phyloP scores from a whole-genome alignment of 2,888 invertebrate species.

The Pterobdella sp. region DNA sequence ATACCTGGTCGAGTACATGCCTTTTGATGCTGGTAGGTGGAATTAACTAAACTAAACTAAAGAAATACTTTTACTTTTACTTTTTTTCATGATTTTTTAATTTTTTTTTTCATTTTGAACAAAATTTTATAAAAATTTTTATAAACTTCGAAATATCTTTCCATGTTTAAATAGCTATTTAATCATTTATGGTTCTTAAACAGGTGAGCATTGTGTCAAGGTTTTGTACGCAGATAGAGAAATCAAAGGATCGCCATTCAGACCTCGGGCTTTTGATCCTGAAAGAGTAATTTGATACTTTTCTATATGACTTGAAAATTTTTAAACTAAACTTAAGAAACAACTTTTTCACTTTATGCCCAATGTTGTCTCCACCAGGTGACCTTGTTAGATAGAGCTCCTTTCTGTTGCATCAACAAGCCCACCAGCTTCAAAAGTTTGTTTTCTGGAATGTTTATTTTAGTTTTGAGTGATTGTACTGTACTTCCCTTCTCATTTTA shows the following conservation, averaged over 20 bases:
- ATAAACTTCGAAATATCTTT: neutral
- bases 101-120: neutral
- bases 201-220: slow-evolving; percentile 35
- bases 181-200: neutral
- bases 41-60: neutral
- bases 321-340: slow-evolving; percentile 33
- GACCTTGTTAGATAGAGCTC: slow-evolving; percentile 10
- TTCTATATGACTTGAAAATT: slow-evolving; percentile 32
- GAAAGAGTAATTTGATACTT: slow-evolving; percentile 59
- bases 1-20: slow-evolving; percentile 36
- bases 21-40: slow-evolving; percentile 36
- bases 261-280: slow-evolving; percentile 68
- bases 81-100: slow-evolving; percentile 10
- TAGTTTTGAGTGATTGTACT: no score
- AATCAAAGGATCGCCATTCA: slow-evolving; percentile 68
- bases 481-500: no score
- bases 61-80: neutral
- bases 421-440: slow-evolving; percentile 15
- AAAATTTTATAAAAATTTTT: neutral
- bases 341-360: neutral
- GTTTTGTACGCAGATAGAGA: slow-evolving; percentile 37
- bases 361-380: neutral
- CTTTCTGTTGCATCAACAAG: slow-evolving; percentile 23
- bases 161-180: neutral
- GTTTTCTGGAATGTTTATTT: no score